Evolutionary conservation across 2,797 vertebrate genomes (phyloP).

Genomic region (Apogon talboti): DNA sequence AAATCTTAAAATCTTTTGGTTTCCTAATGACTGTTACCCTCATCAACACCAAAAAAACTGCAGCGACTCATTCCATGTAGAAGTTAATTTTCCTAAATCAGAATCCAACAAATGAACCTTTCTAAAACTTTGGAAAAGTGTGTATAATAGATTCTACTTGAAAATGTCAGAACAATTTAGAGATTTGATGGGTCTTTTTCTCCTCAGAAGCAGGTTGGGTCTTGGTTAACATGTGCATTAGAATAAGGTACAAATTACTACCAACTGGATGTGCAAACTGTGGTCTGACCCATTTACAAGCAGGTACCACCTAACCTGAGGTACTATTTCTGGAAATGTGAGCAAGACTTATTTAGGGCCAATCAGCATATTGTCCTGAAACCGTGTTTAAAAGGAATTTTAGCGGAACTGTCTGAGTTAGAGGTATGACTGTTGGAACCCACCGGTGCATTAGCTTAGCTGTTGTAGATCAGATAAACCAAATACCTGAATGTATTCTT

Average conservation of each 20-base stretch:
- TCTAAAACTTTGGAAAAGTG: neutral
- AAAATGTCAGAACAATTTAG: neutral
- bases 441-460: neutral
- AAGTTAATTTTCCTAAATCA: neutral
- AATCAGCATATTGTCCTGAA: slow-evolving; percentile 9
- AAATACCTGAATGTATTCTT: neutral
- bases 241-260: no score
- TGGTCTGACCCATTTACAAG: slow-evolving; percentile 28
- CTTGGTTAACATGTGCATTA: no score
- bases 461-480: slow-evolving; percentile 6
- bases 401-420: slow-evolving; percentile 14
- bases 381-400: neutral
- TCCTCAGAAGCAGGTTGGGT: neutral
- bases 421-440: neutral
- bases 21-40: no score
- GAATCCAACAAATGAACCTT: neutral
- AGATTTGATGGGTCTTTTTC: neutral
- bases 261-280: neutral
- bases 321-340: slow-evolving; percentile 15
- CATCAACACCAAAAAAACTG: no score
- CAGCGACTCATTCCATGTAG: no score
- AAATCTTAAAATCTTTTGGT: no score
- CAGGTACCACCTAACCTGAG: slow-evolving; percentile 7
- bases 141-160: slow-evolving; percentile 3
- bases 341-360: slow-evolving; percentile 7